Evolutionary conservation across 2,888 invertebrate species (phyloP), one percentile per base, ranked within the genome.

Genomic region (Carcina quercana): DNA sequence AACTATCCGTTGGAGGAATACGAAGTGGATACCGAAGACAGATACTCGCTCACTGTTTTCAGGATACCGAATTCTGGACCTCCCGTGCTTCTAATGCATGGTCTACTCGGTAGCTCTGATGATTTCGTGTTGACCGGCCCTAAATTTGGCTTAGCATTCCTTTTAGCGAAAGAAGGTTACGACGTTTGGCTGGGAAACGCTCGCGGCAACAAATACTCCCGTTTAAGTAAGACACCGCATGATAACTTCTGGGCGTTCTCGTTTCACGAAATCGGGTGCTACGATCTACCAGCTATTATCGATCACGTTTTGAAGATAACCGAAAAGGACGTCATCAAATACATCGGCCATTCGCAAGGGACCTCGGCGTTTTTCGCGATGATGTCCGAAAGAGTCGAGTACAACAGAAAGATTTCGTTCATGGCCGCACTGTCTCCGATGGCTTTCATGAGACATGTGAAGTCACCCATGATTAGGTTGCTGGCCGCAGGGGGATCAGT

Each of bases 181-280:
- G 91, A 91, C 45, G 89, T 91, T 0, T 95, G 94, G 94, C 63
- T 95, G 64, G 90, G 91, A 0, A 95, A 94, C 60, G 86, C 87
- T 3, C 85, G 95, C 1, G 95, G 95, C 3, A 92, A 89, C 54
- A 85, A 84, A n/a, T 88, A 89, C 58, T 87, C 88, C 1, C 71
- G 84, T 7, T 67, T 59, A 5, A 92, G 92, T 53, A 45, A 65
- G 1, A 63, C 83, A 1, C 52, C 51, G 0, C 67, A 86, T 5
- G 46, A 62, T 1, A 51, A 62, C n/a, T 91, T 86, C 52, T 91
- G 91, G 91, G 70, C 87, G 32, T 91, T 89, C 47, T 91, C 91
- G 31, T 95, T 90, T 89, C 91, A 96, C 60, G 90, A 94, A 58
- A 93, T 95, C 55, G 93, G 91, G 0, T 59, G 73, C 15, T 87